Conservation (phyloP, 2,113 vertebrate genomes). For the Bujurquina vittata region DNA sequence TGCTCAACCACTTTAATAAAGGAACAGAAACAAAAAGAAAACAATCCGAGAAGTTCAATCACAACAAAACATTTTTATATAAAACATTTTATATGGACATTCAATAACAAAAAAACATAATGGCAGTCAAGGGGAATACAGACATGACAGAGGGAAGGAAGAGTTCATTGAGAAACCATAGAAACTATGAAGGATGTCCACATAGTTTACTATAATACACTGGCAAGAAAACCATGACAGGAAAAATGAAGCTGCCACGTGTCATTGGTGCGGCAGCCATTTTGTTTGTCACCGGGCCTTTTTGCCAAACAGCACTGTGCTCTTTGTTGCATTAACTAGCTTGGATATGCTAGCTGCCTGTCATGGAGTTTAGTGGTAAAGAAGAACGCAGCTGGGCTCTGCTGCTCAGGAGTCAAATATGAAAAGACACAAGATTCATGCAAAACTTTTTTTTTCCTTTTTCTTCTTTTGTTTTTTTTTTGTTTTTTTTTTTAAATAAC, state of each 20-base stretch:
- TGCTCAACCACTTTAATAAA: not conserved
- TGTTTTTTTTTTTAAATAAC: slow-evolving; percentile 31
- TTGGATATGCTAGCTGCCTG: slow-evolving; percentile 58
- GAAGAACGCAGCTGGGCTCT: slow-evolving; percentile 50
- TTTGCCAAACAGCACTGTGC: slow-evolving; percentile 67
- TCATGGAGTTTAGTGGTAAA: slow-evolving; percentile 57
- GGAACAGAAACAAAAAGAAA: slow-evolving; percentile 31
- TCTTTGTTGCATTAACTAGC: slow-evolving; percentile 59
- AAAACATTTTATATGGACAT: slow-evolving; percentile 85
- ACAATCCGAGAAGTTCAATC: slow-evolving; percentile 47
- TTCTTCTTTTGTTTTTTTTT: slow-evolving; percentile 27
- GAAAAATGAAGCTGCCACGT: slow-evolving; percentile 48
- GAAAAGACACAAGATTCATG: slow-evolving; percentile 78
- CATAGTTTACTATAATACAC: slow-evolving; percentile 78
- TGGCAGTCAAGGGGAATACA: slow-evolving; percentile 73
- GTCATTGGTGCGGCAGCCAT: slow-evolving; percentile 47
- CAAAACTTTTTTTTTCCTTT: slow-evolving; percentile 60
- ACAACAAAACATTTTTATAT: slow-evolving; percentile 83
- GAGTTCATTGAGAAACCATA: slow-evolving; percentile 72
- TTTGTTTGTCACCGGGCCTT: slow-evolving; percentile 54
- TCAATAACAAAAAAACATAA: slow-evolving; percentile 82
- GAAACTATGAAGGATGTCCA: slow-evolving; percentile 75
- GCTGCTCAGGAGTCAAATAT: slow-evolving; percentile 68
- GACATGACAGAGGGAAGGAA: slow-evolving; percentile 70
- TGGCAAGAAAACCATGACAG: slow-evolving; percentile 64